phyloP scores from a whole-genome alignment of 2,797 vertebrate species.

The Alcedo atthis region DNA sequence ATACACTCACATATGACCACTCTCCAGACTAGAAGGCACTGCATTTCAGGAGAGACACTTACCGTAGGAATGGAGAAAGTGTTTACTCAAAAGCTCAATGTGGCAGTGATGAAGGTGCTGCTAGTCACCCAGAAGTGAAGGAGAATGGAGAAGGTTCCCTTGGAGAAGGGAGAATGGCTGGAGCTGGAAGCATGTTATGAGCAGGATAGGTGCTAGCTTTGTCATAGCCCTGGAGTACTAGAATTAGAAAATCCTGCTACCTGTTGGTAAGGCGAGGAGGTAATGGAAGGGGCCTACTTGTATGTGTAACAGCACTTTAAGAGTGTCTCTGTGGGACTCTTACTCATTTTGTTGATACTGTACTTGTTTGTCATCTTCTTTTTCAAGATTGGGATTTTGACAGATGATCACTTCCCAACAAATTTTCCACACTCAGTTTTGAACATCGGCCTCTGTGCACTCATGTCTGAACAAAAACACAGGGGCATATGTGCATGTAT shows the following conservation, averaged over 20 bases:
- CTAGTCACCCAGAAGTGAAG: not conserved
- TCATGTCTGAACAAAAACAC: conserved; percentile 22
- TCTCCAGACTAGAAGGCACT: not conserved
- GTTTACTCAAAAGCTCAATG: not conserved
- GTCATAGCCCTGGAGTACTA: not conserved
- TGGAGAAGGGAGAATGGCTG: not conserved
- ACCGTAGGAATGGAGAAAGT: not conserved
- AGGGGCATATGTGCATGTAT: not conserved
- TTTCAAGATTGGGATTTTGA: conserved; percentile 19
- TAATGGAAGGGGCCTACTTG: not conserved
- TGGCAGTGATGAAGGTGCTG: not conserved
- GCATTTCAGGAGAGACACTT: not conserved
- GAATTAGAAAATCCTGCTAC: not conserved
- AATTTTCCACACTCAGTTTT: not conserved
- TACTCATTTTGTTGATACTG: not conserved
- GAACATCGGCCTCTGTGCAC: not conserved
- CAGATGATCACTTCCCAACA: not conserved
- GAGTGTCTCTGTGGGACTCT: not conserved
- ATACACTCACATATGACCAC: not conserved
- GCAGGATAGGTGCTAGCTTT: not conserved
- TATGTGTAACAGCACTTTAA: not conserved
- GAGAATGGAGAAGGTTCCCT: not conserved
- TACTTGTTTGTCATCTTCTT: not conserved
- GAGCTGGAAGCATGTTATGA: not conserved
- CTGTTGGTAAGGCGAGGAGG: not conserved